phyloP scores from a whole-genome alignment of 1,140 invertebrate species.

The Phthorimaea operculella region DNA sequence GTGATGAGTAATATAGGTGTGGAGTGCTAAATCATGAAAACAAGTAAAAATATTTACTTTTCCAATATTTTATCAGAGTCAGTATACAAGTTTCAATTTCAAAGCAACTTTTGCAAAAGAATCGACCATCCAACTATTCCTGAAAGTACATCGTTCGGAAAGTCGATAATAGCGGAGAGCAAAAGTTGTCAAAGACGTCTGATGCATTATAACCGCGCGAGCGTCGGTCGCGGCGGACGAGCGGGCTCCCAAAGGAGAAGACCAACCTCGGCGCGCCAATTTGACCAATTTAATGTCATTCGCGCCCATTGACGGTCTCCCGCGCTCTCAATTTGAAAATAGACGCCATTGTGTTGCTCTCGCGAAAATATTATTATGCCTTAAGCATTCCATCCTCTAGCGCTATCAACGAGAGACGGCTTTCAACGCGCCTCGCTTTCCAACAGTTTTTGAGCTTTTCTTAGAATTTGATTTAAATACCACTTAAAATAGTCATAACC shows the following conservation, averaged over 20 bases:
- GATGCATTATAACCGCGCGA: neutral
- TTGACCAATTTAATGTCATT: constrained; percentile 66
- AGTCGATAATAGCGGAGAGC: no score
- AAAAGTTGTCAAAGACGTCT: no score
- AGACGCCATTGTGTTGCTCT: constrained; percentile 46
- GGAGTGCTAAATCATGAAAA: no score
- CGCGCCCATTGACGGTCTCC: constrained; percentile 54
- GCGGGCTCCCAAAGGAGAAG: constrained; percentile 44
- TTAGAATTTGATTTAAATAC: constrained; percentile 45
- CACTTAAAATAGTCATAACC: constrained; percentile 41
- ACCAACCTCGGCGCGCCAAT: constrained; percentile 54
- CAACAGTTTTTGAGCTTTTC: constrained; percentile 24
- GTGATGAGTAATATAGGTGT: no score
- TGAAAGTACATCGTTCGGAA: no score
- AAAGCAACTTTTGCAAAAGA: no score
- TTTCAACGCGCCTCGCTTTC: constrained; percentile 11
- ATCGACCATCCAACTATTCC: no score
- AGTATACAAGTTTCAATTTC: no score
- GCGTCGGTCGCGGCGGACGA: constrained; percentile 19
- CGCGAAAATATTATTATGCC: constrained; percentile 35
- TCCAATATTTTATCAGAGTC: no score
- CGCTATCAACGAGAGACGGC: neutral
- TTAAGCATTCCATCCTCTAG: neutral
- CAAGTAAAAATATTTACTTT: no score
- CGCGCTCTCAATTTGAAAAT: constrained; percentile 63